Conservation (phyloP, 2,888 invertebrate species). For the Euclidia mi region DNA sequence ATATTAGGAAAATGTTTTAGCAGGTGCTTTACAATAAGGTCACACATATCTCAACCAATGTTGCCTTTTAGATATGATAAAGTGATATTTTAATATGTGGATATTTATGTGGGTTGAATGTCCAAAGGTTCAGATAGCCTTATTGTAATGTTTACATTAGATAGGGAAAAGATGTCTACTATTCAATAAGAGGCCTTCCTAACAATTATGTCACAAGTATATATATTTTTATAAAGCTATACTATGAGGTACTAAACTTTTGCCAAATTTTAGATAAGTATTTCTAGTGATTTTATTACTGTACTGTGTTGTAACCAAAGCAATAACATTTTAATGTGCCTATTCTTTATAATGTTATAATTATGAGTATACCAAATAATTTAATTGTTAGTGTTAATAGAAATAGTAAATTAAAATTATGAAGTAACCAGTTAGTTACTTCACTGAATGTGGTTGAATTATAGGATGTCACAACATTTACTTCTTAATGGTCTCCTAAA, state of each 20-base stretch:
- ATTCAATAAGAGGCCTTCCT: slow-evolving; percentile 74
- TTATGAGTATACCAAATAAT: slow-evolving; percentile 81
- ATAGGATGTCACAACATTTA: slow-evolving; percentile 40
- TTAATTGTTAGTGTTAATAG: slow-evolving; percentile 65
- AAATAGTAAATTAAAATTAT: slow-evolving; percentile 42
- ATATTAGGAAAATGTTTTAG: slow-evolving; percentile 81
- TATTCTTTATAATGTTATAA: slow-evolving; percentile 76
- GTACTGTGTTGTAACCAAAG: slow-evolving; percentile 88
- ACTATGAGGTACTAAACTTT: slow-evolving; percentile 69
- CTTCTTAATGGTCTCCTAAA: slow-evolving; percentile 71
- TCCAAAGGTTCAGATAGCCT: slow-evolving; percentile 82
- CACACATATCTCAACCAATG: slow-evolving; percentile 88
- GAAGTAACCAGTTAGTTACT: slow-evolving; percentile 36
- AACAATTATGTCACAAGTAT: slow-evolving; percentile 73
- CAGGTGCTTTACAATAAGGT: slow-evolving; percentile 87
- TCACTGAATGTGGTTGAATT: slow-evolving; percentile 31
- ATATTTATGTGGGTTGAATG: slow-evolving; percentile 77
- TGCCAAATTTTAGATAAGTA: slow-evolving; percentile 87
- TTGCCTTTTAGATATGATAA: slow-evolving; percentile 89
- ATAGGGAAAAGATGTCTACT: slow-evolving; percentile 69
- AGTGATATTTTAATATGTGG: slow-evolving; percentile 81
- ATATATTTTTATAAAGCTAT: slow-evolving; percentile 82
- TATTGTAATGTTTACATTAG: slow-evolving; percentile 82
- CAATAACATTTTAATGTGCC: slow-evolving; percentile 87
- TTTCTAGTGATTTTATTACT: slow-evolving; percentile 81